Evolutionary conservation across 2,888 invertebrate species (phyloP), one percentile per base, ranked within the genome.

Genomic region (Cephus runcator): DNA sequence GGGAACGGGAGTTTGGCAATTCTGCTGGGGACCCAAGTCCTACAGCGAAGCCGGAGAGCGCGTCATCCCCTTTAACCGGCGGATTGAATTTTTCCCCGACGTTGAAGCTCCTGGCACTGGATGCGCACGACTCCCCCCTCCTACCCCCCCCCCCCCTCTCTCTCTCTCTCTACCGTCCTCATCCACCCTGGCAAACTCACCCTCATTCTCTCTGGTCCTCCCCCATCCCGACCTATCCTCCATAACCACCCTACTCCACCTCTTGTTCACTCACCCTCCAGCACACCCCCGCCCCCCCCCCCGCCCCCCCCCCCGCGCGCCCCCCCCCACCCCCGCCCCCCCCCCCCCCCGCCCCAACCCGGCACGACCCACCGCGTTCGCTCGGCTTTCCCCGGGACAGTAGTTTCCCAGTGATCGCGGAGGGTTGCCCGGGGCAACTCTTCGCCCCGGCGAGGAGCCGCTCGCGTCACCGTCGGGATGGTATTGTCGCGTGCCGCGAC

Each of bases 391-490:
- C 83, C 79, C 84, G 81, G 87, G 91, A 90, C 90, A 90, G 88
- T 87, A 90, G 81, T 90, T 90, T 83, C 83, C 82, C 90, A 83
- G 83, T 83, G 82, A 83, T 79, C 81, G 82, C 84, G 79, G 83
- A 87, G 89, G 88, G 91, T 90, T 90, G 90, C 90, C 90, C 90
- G 86, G 89, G 86, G 91, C 91, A 91, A 90, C 91, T 90, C 85
- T 85, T 85, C 87, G 86, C 78, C 84, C 73, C 79, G 81, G 81
- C 83, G 82, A 78, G 84, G 86, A 80, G 81, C 83, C 85, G 80
- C 83, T 83, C 82, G 82, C 81, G 82, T 82, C 79, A 79, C 81
- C 81, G 81, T 82, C 78, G 91, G 86, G 83, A 91, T 90, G 86
- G 85, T 90, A 91, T 91, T 90, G 90, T 88, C 91, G 86, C 15